A percentile compares a stretch with the other conserved stretches of the same genome.
phyloP scores from a whole-genome alignment of 2,797 vertebrate species.

The Semaprochilodus insignis region DNA sequence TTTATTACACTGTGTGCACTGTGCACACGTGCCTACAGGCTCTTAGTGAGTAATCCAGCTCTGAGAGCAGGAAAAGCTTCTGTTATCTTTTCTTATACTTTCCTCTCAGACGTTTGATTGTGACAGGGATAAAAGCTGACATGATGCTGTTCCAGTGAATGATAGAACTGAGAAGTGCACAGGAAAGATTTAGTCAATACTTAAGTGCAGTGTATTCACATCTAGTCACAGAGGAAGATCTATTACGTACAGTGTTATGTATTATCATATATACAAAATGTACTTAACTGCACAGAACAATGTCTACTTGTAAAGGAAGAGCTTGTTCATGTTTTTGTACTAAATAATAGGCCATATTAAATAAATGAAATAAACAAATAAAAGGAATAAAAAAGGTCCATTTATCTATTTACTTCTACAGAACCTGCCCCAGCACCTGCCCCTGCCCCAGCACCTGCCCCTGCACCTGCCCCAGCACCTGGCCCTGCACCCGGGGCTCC shows the following conservation, averaged over 20 bases:
- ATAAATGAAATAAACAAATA: not conserved
- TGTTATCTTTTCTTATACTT: not conserved
- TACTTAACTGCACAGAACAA: no score
- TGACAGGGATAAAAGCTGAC: not conserved
- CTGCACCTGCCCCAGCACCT: not conserved
- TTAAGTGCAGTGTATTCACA: no score
- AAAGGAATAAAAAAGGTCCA: not conserved
- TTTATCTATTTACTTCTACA: not conserved
- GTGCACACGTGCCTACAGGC: not conserved
- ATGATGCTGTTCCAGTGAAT: not conserved
- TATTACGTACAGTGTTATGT: no score
- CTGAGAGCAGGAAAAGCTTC: not conserved
- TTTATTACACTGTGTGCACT: not conserved
- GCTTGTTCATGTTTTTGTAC: no score
- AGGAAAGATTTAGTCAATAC: no score
- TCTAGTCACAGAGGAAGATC: no score
- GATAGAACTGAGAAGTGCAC: no score
- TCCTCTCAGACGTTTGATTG: not conserved
- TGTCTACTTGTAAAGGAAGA: no score
- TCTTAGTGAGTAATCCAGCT: not conserved
- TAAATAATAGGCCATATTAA: not conserved
- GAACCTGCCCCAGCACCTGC: not conserved
- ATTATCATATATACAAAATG: no score
- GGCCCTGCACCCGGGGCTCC: slow-evolving; percentile 34
- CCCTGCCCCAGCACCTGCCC: not conserved